Evolutionary conservation across 2,797 vertebrate genomes (phyloP).

Genomic region (Synaphobranchus kaupii): DNA sequence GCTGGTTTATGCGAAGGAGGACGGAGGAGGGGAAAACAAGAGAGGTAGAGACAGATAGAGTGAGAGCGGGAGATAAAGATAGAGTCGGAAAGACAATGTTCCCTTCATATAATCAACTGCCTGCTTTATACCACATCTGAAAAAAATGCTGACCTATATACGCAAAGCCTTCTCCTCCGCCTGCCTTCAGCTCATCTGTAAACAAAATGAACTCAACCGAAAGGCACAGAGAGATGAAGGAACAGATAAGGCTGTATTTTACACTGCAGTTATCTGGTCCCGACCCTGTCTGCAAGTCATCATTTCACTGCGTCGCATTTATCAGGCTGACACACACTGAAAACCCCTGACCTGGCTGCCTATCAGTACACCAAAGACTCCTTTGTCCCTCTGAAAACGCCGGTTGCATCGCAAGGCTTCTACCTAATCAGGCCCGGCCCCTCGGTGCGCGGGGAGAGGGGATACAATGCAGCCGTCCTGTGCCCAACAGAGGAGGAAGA

Average conservation of each 20-base stretch:
- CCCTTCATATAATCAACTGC: slow-evolving; percentile 31
- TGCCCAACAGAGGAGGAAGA: slow-evolving; percentile 31
- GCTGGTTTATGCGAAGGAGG: slow-evolving; percentile 12
- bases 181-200: slow-evolving; percentile 36
- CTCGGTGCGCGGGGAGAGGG: slow-evolving; percentile 53
- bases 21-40: slow-evolving; percentile 16
- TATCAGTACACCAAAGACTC: slow-evolving; percentile 70
- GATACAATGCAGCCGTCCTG: slow-evolving; percentile 62
- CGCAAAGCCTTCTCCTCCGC: slow-evolving; percentile 39
- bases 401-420: slow-evolving; percentile 6
- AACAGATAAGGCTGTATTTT: slow-evolving; percentile 31
- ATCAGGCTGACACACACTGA: slow-evolving; percentile 34
- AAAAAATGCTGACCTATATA: slow-evolving; percentile 12
- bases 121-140: slow-evolving; percentile 47
- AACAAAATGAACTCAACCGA: slow-evolving; percentile 40
- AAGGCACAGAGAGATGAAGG: slow-evolving; percentile 40
- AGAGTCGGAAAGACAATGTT: slow-evolving; percentile 33
- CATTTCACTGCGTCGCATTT: slow-evolving; percentile 46
- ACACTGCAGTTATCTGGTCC: background rate
- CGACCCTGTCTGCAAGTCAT: slow-evolving; percentile 41
- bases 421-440: slow-evolving; percentile 26
- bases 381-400: slow-evolving; percentile 69
- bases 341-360: slow-evolving; percentile 56
- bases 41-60: slow-evolving; percentile 29
- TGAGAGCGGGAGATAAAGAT: slow-evolving; percentile 32